Evolutionary conservation across 2,797 vertebrate genomes (phyloP), one percentile per base, ranked within the genome.

Genomic region (Myotis pilosus): DNA sequence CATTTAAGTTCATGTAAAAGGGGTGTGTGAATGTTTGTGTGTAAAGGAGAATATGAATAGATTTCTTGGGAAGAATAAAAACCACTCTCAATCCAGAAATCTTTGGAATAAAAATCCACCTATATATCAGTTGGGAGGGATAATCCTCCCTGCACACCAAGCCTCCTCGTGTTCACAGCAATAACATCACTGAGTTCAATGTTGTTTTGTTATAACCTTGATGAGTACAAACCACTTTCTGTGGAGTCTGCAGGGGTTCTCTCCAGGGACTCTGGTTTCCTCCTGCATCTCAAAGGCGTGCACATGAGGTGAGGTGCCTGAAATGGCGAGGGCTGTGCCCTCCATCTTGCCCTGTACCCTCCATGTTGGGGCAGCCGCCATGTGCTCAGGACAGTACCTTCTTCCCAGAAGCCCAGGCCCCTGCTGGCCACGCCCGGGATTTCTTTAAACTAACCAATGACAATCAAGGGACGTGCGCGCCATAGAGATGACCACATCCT

Each of bases 121-220:
- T 23, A n/a, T 38, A 2, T 36, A 25, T 28, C 17, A 44, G 3
- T 16, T 47, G 36, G 28, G 28, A 13, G 36, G 87, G 20, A 16
- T 30, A 11, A 12, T 4, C 28, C 33, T 78, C 11, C 7, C 4
- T 8, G 16, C 2, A 1, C 1, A 6, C 22, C 4, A 0, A n/a
- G 7, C 0, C 0, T 53, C 20, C 23, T 33, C 13, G 15, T 20
- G 7, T 4, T 16, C 13, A 1, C 2, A 51, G 44, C 20, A 17
- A 6, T 17, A 33, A 36, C 15, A 6, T 33, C 44, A 15, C 10
- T 66, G 44, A 1, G 1, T 66, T 51, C 44, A 51, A 25, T 2
- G 28, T 22, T 12, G 22, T 68, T 49, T 68, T n/a, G 8, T 49
- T 66, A 17, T 4, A 49, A 66, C 0, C 0, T 36, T 62, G 38